phyloP scores from a whole-genome alignment of 2,797 vertebrate genomes.

The Anguilla megastoma region DNA sequence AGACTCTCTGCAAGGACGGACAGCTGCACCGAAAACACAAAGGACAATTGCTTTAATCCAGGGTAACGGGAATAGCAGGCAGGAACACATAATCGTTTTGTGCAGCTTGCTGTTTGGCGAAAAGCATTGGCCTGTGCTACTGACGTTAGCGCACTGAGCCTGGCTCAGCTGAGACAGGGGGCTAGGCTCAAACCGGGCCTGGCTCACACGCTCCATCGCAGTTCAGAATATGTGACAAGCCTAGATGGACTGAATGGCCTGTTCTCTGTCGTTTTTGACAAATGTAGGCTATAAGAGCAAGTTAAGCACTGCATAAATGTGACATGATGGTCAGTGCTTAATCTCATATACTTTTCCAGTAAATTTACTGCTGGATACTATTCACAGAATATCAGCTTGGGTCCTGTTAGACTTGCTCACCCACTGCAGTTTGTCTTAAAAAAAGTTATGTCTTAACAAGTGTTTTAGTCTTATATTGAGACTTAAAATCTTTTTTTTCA shows the following conservation, averaged over 20 bases:
- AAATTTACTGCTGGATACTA: not conserved
- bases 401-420: not conserved
- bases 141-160: not conserved
- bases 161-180: not conserved
- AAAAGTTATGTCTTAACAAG: too few relatives aligned
- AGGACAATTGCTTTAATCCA: not conserved
- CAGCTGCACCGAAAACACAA: slow-evolving; percentile 24
- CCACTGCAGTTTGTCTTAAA: too few relatives aligned
- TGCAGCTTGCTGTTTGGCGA: not conserved
- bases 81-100: not conserved
- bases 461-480: too few relatives aligned
- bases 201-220: not conserved
- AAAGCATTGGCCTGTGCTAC: not conserved
- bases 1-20: slow-evolving; percentile 41
- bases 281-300: not conserved
- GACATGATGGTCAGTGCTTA: not conserved
- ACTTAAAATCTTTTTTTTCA: too few relatives aligned
- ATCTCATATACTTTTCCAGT: not conserved
- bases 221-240: not conserved
- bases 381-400: not conserved
- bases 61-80: not conserved
- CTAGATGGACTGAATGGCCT: not conserved
- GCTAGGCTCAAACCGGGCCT: not conserved
- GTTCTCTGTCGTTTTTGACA: not conserved
- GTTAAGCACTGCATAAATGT: not conserved